Conservation (phyloP, 2,113 vertebrate species). For the Paracanthobrama guichenoti region DNA sequence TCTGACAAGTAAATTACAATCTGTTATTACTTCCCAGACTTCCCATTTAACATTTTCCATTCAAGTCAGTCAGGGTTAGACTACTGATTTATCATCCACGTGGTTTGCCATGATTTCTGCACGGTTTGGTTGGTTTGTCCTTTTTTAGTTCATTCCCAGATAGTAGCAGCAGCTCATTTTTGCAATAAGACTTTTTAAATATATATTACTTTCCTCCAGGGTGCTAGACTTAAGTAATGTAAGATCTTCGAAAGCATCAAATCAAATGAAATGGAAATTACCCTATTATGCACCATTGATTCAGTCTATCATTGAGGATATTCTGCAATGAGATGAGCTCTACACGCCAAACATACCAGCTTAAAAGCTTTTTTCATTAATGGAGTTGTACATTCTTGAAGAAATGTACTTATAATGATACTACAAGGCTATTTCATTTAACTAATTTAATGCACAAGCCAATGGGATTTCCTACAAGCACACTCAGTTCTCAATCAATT, state of each 20-base stretch:
- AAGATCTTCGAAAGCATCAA: slow-evolving; percentile 59
- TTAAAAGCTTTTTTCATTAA: not conserved
- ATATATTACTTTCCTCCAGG: slow-evolving; percentile 66
- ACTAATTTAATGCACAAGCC: slow-evolving; percentile 19
- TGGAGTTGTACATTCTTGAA: slow-evolving; percentile 1
- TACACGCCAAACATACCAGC: not conserved
- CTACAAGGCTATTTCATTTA: not conserved
- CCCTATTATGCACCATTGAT: slow-evolving; percentile 72
- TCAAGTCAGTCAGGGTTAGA: slow-evolving; percentile 61
- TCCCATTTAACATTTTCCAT: slow-evolving; percentile 63
- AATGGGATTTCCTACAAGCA: not conserved
- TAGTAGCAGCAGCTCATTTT: slow-evolving; percentile 28
- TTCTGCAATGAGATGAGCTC: slow-evolving; percentile 18
- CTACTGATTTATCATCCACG: slow-evolving; percentile 66
- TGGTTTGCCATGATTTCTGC: slow-evolving; percentile 42
- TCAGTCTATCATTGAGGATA: slow-evolving; percentile 51
- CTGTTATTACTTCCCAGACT: slow-evolving; percentile 68
- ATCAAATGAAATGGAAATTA: slow-evolving; percentile 71
- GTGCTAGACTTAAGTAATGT: slow-evolving; percentile 70
- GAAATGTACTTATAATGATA: slow-evolving; percentile 7
- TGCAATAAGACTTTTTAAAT: slow-evolving; percentile 20
- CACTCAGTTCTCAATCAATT: not conserved
- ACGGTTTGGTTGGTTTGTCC: not conserved
- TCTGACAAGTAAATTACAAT: slow-evolving; percentile 65
- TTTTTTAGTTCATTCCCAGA: slow-evolving; percentile 45